phyloP scores from a whole-genome alignment of 1,140 invertebrate species.

The Andrena cerasifolii region DNA sequence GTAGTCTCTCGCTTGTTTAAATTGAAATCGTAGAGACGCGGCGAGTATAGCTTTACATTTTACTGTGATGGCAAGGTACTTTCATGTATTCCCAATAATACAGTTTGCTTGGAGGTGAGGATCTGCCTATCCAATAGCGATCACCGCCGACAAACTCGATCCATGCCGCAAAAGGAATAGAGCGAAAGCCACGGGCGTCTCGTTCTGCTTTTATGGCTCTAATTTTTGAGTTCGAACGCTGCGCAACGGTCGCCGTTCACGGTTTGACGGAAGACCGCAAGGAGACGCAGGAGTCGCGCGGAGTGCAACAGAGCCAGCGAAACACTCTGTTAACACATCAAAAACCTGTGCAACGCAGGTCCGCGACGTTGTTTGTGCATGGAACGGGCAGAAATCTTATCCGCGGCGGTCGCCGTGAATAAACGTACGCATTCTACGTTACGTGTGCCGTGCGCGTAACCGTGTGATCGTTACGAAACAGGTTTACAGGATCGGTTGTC shows the following conservation, averaged over 20 bases:
- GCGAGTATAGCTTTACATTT: not conserved
- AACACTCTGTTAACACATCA: slow-evolving; percentile 9
- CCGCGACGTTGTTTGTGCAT: slow-evolving; percentile 33
- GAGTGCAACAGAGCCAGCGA: slow-evolving; percentile 32
- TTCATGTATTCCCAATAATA: not conserved
- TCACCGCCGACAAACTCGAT: not conserved
- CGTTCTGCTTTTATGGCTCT: slow-evolving; percentile 36
- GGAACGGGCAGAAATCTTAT: slow-evolving; percentile 1
- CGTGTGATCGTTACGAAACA: slow-evolving; percentile 11
- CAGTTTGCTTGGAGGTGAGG: not conserved
- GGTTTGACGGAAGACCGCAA: not conserved
- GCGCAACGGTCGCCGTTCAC: slow-evolving; percentile 22
- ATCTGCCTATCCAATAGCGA: not conserved
- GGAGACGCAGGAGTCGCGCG: slow-evolving; percentile 40
- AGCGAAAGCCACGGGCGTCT: not conserved
- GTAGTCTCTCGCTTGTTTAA: not conserved
- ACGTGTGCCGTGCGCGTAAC: not conserved
- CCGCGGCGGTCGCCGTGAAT: not conserved
- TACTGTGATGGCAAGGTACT: not conserved
- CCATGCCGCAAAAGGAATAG: slow-evolving; percentile 23
- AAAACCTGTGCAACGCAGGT: slow-evolving; percentile 34
- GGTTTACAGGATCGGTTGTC: not conserved
- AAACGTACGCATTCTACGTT: not conserved
- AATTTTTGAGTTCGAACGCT: slow-evolving; percentile 43
- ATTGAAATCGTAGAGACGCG: not conserved